Percentiles rank a stretch among this genome's conserved stretches.
Conservation (phyloP, 2,113 vertebrate genomes). For the Protobothrops flavoviridis region DNA sequence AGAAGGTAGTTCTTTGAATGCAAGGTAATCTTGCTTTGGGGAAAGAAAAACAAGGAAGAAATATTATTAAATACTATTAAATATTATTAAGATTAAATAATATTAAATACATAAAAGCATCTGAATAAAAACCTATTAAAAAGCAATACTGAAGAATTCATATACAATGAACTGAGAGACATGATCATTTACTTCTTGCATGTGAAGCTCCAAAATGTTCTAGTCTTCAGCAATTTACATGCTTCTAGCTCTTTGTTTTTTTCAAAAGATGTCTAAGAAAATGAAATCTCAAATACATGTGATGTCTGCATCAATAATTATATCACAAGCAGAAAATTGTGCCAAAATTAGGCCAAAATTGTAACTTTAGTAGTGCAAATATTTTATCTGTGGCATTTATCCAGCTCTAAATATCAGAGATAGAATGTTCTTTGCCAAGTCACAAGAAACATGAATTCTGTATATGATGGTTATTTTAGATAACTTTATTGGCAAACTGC, state of each 20-base stretch:
- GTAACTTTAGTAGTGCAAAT: neutral
- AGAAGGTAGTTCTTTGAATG: neutral
- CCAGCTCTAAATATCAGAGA: neutral
- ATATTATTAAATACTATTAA: no score
- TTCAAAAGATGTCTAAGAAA: neutral
- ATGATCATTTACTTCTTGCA: neutral
- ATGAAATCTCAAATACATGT: neutral
- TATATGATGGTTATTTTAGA: neutral
- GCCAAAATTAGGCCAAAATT: neutral
- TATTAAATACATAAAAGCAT: neutral
- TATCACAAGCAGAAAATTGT: neutral
- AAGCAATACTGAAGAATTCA: neutral
- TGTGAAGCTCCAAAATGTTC: neutral
- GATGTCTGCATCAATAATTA: neutral
- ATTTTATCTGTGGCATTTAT: neutral
- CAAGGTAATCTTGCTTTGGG: neutral
- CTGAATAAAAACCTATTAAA: neutral
- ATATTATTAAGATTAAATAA: no score
- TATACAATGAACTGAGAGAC: neutral
- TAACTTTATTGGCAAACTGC: neutral
- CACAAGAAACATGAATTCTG: neutral
- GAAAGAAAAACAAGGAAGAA: neutral
- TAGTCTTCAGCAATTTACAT: neutral
- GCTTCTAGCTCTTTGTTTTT: neutral
- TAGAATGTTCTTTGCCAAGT: neutral